Conservation (phyloP, 2,113 vertebrate genomes). For the Martes martes region DNA sequence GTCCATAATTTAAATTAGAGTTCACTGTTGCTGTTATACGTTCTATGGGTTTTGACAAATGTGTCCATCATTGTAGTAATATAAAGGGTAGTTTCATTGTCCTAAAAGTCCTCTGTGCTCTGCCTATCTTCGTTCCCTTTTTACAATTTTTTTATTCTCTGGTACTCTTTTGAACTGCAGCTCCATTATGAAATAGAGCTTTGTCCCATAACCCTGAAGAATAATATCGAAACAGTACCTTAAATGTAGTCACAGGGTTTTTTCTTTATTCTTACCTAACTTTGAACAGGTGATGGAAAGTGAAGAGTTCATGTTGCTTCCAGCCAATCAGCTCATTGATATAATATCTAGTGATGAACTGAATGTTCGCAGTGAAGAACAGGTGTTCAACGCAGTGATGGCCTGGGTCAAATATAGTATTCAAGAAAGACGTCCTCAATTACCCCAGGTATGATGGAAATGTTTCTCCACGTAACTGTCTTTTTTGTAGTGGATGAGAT, state of each 20-base stretch:
- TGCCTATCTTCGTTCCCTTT: background rate
- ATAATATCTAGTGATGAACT: slow-evolving; percentile 99
- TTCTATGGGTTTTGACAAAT: background rate
- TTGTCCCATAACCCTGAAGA: slow-evolving; percentile 24
- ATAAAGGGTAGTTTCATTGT: background rate
- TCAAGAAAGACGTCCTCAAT: slow-evolving; percentile 95
- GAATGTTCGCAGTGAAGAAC: slow-evolving; percentile 98
- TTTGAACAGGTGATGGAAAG: slow-evolving; percentile 96
- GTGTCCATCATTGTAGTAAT: background rate
- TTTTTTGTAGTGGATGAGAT: background rate
- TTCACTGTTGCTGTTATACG: background rate
- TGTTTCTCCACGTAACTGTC: background rate
- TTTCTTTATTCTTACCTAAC: slow-evolving; percentile 8
- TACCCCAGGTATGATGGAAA: slow-evolving; percentile 89
- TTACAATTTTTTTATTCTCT: background rate
- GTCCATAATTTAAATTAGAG: background rate
- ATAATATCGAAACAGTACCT: background rate
- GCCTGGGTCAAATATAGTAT: slow-evolving; percentile 99
- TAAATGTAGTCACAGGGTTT: background rate
- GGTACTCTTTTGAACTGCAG: background rate
- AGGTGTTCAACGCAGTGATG: slow-evolving; percentile 98
- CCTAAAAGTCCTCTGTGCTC: background rate
- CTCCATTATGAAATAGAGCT: background rate
- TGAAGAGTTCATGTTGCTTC: slow-evolving; percentile 99
- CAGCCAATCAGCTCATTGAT: slow-evolving; percentile 98